These are phyloP conservation scores for Beaufortia kweichowensis DNA, from an alignment of 2,113 vertebrate genomes.

Conservation along the genomic window DNA sequence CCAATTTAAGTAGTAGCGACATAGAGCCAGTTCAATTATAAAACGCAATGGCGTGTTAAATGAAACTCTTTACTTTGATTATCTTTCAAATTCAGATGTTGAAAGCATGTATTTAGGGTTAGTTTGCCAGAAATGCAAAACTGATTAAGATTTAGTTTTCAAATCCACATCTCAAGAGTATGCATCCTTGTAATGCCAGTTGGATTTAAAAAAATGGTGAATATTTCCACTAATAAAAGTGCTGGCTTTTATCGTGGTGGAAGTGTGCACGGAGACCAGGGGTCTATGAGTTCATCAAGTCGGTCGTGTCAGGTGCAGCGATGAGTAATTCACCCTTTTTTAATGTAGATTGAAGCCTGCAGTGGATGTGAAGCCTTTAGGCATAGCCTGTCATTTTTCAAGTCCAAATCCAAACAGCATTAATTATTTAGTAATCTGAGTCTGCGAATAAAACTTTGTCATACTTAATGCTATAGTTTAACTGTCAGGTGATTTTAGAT, in stretches of 20 bases:
- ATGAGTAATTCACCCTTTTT: conserved; percentile 39
- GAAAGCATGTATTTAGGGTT: neutral
- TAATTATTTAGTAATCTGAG: neutral
- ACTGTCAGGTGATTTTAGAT: neutral
- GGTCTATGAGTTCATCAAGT: conserved; percentile 24
- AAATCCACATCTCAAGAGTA: neutral
- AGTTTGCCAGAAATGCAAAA: conserved; percentile 9
- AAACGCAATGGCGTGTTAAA: conserved; percentile 9
- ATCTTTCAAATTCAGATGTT: conserved; percentile 29
- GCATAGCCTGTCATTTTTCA: neutral
- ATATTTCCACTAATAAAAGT: conserved; percentile 19
- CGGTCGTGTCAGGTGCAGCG: neutral
- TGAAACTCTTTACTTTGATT: neutral
- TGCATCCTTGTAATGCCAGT: neutral
- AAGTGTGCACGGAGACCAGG: conserved; percentile 23
- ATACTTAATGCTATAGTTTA: neutral
- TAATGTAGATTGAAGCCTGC: conserved; percentile 47
- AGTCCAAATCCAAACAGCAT: neutral
- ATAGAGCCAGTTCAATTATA: conserved; percentile 9
- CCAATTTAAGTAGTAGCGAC: conserved; percentile 2
- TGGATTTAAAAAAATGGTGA: neutral
- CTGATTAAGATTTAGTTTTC: neutral
- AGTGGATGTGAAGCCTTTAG: conserved; percentile 9
- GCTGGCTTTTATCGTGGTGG: conserved; percentile 2
- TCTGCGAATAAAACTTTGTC: neutral